Evolutionary conservation across 2,888 invertebrate genomes (phyloP).

Genomic region (Synergus japonicus): DNA sequence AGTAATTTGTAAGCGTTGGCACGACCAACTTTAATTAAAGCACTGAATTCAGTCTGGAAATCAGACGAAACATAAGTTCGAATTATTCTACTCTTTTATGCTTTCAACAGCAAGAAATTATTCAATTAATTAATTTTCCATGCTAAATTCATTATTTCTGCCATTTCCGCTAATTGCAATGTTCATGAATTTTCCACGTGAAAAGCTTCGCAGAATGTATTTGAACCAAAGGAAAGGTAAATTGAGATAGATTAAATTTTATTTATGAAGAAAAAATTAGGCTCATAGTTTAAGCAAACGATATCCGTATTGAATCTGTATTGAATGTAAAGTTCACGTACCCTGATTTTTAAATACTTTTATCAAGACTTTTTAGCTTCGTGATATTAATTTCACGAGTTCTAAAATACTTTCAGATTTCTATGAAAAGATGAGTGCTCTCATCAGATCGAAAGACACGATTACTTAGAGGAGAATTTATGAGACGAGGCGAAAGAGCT

Average conservation of each 20-base stretch:
- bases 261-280: not conserved
- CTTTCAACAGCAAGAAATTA: not conserved
- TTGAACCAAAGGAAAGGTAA: not conserved
- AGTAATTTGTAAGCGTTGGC: not conserved
- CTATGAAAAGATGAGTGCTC: not conserved
- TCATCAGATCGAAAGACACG: not conserved
- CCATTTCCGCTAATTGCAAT: not conserved
- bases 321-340: not conserved
- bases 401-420: not conserved
- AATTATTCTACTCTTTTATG: not conserved
- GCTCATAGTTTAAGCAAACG: not conserved
- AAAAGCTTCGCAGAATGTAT: not conserved
- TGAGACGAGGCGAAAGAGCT: not conserved
- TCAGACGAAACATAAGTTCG: not conserved
- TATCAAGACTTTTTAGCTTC: not conserved
- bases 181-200: not conserved
- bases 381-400: not conserved
- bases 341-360: not conserved
- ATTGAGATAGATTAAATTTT: not conserved
- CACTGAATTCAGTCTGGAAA: not conserved
- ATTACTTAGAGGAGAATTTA: slow-evolving; percentile 17
- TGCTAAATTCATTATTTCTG: slow-evolving; percentile 11
- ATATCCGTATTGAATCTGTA: not conserved
- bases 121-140: not conserved
- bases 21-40: slow-evolving; percentile 3